These are phyloP conservation scores for Coryphaenoides rupestris DNA, from an alignment of 2,113 vertebrate species.

Conservation along the genomic window DNA sequence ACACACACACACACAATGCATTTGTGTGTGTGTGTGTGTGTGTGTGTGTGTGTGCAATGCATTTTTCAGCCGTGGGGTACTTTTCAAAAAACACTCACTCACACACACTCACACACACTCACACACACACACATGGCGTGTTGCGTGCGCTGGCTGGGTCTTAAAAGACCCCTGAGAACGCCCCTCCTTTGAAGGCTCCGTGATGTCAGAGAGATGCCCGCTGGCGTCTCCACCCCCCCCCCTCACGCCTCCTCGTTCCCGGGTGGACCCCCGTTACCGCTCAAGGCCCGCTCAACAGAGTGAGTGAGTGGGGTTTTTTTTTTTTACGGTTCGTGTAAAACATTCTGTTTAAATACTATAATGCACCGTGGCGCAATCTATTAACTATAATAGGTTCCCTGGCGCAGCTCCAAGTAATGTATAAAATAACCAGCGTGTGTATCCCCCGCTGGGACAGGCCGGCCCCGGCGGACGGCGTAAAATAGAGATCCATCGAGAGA, in stretches of 20 bases:
- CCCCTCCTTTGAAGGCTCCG: slow-evolving; percentile 57
- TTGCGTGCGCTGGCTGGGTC: slow-evolving; percentile 52
- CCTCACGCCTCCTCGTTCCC: slow-evolving; percentile 16
- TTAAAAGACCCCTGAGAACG: slow-evolving; percentile 54
- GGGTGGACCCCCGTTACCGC: slow-evolving; percentile 56
- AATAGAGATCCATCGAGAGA: slow-evolving; percentile 24
- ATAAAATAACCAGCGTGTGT: slow-evolving; percentile 51
- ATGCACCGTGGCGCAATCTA: slow-evolving; percentile 40
- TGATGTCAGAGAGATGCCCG: slow-evolving; percentile 44
- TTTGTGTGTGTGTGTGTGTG: too few species aligned
- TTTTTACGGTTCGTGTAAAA: slow-evolving; percentile 60
- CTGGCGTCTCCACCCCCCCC: slow-evolving; percentile 29
- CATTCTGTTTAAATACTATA: slow-evolving; percentile 61
- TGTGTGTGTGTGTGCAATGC: slow-evolving; percentile 19
- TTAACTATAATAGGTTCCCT: slow-evolving; percentile 47
- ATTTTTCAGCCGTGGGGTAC: slow-evolving; percentile 43
- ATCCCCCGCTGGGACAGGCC: slow-evolving; percentile 31
- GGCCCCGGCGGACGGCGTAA: not conserved
- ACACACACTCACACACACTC: too few species aligned
- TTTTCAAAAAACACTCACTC: slow-evolving; percentile 50
- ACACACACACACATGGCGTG: slow-evolving; percentile 6
- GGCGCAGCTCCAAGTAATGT: slow-evolving; percentile 46
- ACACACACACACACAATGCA: too few species aligned
- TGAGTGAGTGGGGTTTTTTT: slow-evolving; percentile 44
- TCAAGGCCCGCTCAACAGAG: slow-evolving; percentile 21